Conservation (phyloP, 1,140 invertebrate genomes). For the Spodoptera frugiperda region DNA sequence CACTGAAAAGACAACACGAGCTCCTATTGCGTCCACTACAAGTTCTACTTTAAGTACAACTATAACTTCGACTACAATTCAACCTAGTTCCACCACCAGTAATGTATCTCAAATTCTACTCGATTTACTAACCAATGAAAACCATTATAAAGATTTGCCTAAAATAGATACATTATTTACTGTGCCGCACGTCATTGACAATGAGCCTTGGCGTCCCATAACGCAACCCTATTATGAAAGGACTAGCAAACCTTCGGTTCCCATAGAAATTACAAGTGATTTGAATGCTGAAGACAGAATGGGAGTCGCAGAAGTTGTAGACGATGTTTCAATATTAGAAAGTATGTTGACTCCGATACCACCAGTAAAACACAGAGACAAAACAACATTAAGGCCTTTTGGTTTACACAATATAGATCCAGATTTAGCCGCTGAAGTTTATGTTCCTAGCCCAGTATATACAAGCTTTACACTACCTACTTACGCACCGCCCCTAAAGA, state of each 20-base stretch:
- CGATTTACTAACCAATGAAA: slow-evolving; percentile 77
- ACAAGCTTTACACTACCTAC: slow-evolving; percentile 89
- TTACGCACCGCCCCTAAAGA: slow-evolving; percentile 83
- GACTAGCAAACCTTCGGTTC: slow-evolving; percentile 63
- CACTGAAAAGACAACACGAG: slow-evolving; percentile 80
- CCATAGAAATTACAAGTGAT: slow-evolving; percentile 61
- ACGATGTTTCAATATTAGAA: slow-evolving; percentile 82
- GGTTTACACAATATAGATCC: slow-evolving; percentile 75
- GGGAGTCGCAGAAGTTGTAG: slow-evolving; percentile 82
- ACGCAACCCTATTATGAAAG: slow-evolving; percentile 80
- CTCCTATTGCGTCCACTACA: slow-evolving; percentile 59
- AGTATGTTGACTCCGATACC: slow-evolving; percentile 74
- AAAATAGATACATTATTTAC: slow-evolving; percentile 85
- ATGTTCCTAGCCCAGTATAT: slow-evolving; percentile 86
- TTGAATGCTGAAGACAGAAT: slow-evolving; percentile 81
- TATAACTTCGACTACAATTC: slow-evolving; percentile 60
- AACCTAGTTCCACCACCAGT: slow-evolving; percentile 68
- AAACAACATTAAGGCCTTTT: slow-evolving; percentile 62
- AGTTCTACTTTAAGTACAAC: slow-evolving; percentile 55
- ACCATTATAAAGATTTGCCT: slow-evolving; percentile 83
- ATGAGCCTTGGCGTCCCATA: slow-evolving; percentile 87
- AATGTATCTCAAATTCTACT: slow-evolving; percentile 81
- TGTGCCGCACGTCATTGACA: slow-evolving; percentile 83
- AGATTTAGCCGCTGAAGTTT: slow-evolving; percentile 75
- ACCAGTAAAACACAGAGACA: slow-evolving; percentile 70